Evolutionary conservation across 2,113 vertebrate species (phyloP), one percentile per base, ranked within the genome.

Genomic region (Hoplias malabaricus): DNA sequence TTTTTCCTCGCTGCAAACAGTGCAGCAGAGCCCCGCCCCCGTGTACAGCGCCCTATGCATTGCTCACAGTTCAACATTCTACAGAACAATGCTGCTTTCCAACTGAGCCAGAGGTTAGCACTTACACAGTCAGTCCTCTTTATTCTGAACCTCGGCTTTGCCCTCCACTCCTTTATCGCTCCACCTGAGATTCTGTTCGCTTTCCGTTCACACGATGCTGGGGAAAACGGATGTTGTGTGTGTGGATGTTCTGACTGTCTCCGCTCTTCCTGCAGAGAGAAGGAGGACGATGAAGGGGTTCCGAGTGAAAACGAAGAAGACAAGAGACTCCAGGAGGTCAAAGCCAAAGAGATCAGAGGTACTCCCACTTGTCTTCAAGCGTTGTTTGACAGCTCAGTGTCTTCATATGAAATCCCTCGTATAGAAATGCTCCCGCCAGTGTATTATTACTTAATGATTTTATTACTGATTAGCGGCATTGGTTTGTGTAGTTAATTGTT

Each of bases 271-370:
- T 56, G 23, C 83, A 98, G 96, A 90, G 94, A 95, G 77, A 94
- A 94, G 81, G 95, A 98, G 11, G 96, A 97, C 77, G 96, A 97
- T 0, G 96, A 98, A 89, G 96, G 96, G 27, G 89, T 96, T 31
- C 96, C 95, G 0, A 97, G 94, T 50, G 96, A 98, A 82, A 95
- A 90, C 0, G 96, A 98, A 56, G 95, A 97, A 80, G 96, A 98
- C 70, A 93, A 94, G 86, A 93, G 90, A 68, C 83, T 94, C 78
- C 79, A 93, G 0, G 95, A 97, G 25, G 91, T 82, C 0, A 94
- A 92, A 92, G 85, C 93, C 40, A 94, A 92, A 84, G 96, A 94
- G 75, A 82, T 96, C 59, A 94, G 92, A 94, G 96, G 95, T 97
- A 84, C 0, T 40, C 2, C 3, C 3, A 13, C 25, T 71, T 38